Conservation (phyloP, 2,797 vertebrate genomes). For the Protosalanx chinensis region DNA sequence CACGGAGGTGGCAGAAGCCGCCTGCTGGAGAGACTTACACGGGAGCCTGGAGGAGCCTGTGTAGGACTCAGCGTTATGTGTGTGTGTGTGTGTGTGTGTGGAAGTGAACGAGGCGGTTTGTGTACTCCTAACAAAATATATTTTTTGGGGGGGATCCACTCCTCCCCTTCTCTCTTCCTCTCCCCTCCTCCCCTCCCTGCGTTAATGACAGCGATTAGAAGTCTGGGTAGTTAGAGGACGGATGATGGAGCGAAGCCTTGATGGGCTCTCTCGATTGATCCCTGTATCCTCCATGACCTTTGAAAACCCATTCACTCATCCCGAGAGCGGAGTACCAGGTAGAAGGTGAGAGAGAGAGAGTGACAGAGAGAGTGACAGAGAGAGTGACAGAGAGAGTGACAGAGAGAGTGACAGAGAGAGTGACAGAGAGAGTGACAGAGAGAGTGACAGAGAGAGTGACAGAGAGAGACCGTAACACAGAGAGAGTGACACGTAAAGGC, state of each 20-base stretch:
- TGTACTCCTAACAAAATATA: neutral
- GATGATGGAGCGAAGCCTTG: conserved; percentile 73
- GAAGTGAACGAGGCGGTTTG: neutral
- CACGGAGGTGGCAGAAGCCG: conserved; percentile 53
- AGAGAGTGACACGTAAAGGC: no score
- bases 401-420: conserved; percentile 58
- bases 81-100: no score
- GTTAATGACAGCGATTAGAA: conserved; percentile 80
- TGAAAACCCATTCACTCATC: conserved; percentile 76
- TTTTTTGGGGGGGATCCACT: no score
- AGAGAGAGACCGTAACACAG: conserved; percentile 34
- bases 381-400: conserved; percentile 27
- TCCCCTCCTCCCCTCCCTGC: conserved; percentile 59
- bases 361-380: conserved; percentile 23
- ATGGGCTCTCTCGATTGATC: conserved; percentile 72
- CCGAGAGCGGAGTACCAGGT: conserved; percentile 63
- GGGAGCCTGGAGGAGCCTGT: no score
- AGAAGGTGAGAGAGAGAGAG: conserved; percentile 54
- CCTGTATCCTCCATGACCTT: conserved; percentile 76
- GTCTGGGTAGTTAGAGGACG: conserved; percentile 78
- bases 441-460: conserved; percentile 31
- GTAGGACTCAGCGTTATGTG: neutral
- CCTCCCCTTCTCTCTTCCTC: neutral
- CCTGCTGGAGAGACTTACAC: neutral
- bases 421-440: conserved; percentile 40